A percentile compares a stretch with the other conserved stretches of the same genome.
These are phyloP conservation scores for Aphyosemion australe DNA, from an alignment of 2,113 vertebrate species.

Conservation along the genomic window DNA sequence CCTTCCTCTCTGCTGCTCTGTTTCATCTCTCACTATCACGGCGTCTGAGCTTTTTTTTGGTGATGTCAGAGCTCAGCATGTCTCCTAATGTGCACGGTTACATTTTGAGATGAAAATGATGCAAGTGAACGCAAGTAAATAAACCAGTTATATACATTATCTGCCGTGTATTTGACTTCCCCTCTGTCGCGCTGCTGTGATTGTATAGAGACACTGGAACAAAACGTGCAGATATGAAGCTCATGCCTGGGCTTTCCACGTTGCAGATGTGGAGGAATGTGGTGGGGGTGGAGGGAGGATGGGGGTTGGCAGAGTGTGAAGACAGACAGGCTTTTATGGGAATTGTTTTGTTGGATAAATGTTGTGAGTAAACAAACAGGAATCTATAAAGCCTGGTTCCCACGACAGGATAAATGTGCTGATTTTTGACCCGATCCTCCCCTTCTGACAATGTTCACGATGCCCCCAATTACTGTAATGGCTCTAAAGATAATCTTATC, in stretches of 20 bases:
- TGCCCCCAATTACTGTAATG: too few species aligned
- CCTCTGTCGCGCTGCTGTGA: conserved; percentile 21
- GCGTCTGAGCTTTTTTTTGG: neutral
- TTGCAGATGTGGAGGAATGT: conserved; percentile 5
- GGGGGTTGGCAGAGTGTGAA: conserved; percentile 1
- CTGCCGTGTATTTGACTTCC: conserved; percentile 33
- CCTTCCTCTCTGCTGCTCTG: conserved; percentile 10
- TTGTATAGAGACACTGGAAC: conserved; percentile 30
- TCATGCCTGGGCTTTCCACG: conserved; percentile 31
- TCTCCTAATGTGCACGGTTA: conserved; percentile 40
- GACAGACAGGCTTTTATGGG: conserved; percentile 64
- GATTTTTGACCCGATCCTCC: too few species aligned
- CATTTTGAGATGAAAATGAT: conserved; percentile 44
- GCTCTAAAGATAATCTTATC: too few species aligned
- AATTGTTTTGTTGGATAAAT: conserved; percentile 75
- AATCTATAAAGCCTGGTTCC: conserved; percentile 26
- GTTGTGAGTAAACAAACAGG: conserved; percentile 70
- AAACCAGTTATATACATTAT: conserved; percentile 51
- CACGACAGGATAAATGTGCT: too few species aligned
- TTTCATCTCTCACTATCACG: conserved; percentile 8
- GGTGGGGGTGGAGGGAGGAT: conserved; percentile 3
- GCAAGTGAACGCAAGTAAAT: conserved; percentile 54
- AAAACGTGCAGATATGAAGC: conserved; percentile 37
- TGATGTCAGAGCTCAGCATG: conserved; percentile 39
- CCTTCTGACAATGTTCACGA: too few species aligned